phyloP scores from a whole-genome alignment of 2,113 vertebrate species.

The Fulmarus glacialis region DNA sequence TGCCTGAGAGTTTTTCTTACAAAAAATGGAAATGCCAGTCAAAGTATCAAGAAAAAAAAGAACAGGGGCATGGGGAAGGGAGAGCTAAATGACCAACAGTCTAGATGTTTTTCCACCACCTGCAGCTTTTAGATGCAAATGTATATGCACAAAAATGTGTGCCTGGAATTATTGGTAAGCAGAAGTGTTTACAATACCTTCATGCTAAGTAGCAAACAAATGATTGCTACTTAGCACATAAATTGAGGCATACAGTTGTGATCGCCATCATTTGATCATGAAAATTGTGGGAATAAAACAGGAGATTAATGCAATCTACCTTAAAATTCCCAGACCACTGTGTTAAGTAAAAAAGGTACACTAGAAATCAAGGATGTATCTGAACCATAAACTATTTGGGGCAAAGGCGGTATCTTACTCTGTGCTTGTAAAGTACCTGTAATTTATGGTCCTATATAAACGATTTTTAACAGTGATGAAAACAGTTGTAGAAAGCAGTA shows the following conservation, averaged over 20 bases:
- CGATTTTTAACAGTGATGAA: conserved; percentile 13
- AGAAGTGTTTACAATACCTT: not conserved
- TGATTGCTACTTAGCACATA: not conserved
- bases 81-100: not conserved
- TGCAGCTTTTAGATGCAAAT: not conserved
- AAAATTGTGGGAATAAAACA: not conserved
- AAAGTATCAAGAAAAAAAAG: not conserved
- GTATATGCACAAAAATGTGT: not conserved
- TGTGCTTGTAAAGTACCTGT: not conserved
- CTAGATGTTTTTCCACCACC: not conserved
- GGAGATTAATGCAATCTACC: not conserved
- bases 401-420: not conserved
- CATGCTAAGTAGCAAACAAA: not conserved
- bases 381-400: not conserved
- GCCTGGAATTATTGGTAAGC: not conserved
- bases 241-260: not conserved
- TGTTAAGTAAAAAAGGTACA: not conserved
- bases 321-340: not conserved
- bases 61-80: accelerated
- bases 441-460: conserved; percentile 10
- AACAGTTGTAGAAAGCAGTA: not conserved
- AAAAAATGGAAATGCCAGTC: not conserved
- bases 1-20: not conserved
- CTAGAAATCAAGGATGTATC: not conserved
- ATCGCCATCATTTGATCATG: not conserved